Percentiles rank a stretch among this genome's conserved stretches.
Conservation (phyloP, 2,113 vertebrate species). For the Forbesichthys papilliferus region DNA sequence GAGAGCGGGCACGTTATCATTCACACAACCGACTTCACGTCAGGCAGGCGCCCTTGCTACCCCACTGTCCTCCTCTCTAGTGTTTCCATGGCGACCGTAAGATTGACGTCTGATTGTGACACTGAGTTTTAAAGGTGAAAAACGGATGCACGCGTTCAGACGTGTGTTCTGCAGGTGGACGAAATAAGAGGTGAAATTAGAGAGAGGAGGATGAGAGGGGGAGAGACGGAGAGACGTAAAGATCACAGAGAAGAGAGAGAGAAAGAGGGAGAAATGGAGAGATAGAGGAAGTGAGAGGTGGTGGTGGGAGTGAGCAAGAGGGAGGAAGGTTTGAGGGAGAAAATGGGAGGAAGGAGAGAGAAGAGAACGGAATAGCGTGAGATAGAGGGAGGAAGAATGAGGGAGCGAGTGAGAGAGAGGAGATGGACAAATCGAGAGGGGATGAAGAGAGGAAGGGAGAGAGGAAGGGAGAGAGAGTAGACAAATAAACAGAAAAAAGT, state of each 20-base stretch:
- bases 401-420: neutral
- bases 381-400: neutral
- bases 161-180: neutral
- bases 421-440: neutral
- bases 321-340: neutral
- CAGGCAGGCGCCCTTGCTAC: neutral
- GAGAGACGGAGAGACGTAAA: neutral
- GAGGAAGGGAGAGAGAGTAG: constrained; percentile 6
- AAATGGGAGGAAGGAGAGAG: neutral
- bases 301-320: neutral
- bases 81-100: neutral
- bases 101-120: neutral
- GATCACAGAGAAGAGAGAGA: neutral
- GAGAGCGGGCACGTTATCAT: neutral
- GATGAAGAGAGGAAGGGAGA: neutral
- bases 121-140: neutral
- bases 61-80: neutral
- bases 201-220: neutral
- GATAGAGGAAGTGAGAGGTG: neutral
- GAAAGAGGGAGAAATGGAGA: neutral
- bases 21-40: constrained; percentile 3
- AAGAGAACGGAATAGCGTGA: neutral
- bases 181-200: too few species aligned
- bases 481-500: constrained; percentile 13
- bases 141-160: constrained; percentile 21